phyloP scores from a whole-genome alignment of 2,888 invertebrate species.

The Eristalis arbustorum region DNA sequence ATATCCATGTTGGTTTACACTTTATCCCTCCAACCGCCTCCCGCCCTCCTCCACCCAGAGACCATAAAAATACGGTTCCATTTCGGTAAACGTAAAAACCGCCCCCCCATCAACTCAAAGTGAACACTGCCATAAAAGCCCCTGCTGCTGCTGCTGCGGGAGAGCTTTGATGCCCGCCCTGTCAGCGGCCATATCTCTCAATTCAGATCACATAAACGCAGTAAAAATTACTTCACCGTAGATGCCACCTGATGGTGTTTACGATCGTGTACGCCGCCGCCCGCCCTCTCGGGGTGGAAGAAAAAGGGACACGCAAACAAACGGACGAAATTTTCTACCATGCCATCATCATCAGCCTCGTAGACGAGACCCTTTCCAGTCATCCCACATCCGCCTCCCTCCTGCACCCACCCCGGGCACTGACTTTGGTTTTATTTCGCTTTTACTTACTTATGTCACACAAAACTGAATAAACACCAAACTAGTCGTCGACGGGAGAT shows the following conservation, averaged over 20 bases:
- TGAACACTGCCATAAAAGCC: constrained; percentile 49
- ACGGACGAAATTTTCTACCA: constrained; percentile 42
- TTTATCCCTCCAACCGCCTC: background rate
- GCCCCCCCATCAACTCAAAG: constrained; percentile 46
- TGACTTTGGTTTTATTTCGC: constrained; percentile 42
- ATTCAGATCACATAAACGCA: constrained; percentile 65
- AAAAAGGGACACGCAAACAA: background rate
- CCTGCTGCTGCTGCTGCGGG: background rate
- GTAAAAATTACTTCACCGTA: constrained; percentile 62
- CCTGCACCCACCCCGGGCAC: background rate
- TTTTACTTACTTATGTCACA: constrained; percentile 62
- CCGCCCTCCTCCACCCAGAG: background rate
- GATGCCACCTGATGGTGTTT: constrained; percentile 69
- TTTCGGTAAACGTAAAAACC: constrained; percentile 28
- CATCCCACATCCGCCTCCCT: background rate
- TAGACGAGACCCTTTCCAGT: background rate
- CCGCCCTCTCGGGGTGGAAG: too few species aligned
- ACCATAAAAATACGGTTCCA: background rate
- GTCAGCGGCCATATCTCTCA: constrained; percentile 37
- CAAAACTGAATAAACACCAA: constrained; percentile 61
- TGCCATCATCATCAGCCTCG: constrained; percentile 41
- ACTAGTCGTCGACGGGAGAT: constrained; percentile 49
- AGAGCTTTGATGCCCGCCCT: background rate
- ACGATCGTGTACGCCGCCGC: constrained; percentile 55
- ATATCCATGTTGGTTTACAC: background rate